Evolutionary conservation across 2,797 vertebrate species (phyloP), one percentile per base, ranked within the genome.

Genomic region (Eospalax fontanierii): DNA sequence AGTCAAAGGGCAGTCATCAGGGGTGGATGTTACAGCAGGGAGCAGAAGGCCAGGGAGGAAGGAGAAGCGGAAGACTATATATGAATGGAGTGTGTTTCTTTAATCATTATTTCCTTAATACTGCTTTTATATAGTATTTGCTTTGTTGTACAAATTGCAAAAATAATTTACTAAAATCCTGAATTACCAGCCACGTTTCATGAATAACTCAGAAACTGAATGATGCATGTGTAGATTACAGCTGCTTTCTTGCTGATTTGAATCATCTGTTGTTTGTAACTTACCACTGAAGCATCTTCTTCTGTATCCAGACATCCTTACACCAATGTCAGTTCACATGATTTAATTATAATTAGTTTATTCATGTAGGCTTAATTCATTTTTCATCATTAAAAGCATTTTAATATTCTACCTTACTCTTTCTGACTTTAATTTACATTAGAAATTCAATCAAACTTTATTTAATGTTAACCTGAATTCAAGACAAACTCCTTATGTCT

Each of bases 221-320:
- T 33, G 19, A 65, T 35, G 63, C 4, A 70, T 7, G 14, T 76
- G 89, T 85, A 65, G 87, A 78, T 94, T 70, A 75, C 3, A 70
- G 43, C 11, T 86, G 0, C 3, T 11, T 73, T 71, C 26, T 79
- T 93, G 11, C 16, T 86, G 4, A 24, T 18, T 90, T 78, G 57
- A 90, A 94, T 66, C 22, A 84, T 75, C 50, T 88, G 26, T 14
- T 46, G n/a, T 71, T 93, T 79, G 63, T 74, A 88, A 80, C 76
- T 16, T 81, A 35, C 57, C 33, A 68, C 79, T 86, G 78, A 89
- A 86, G 4, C 24, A 75, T 40, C 82, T 85, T 88, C 43, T 57
- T 68, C 38, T 63, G 76, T 4, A 38, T 74, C 2, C 11, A 89
- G 74, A 89, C 11, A 66, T 2, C 1, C 21, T 89, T 57, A 50